Conservation (phyloP, 2,113 vertebrate species). For the Camelus bactrianus region DNA sequence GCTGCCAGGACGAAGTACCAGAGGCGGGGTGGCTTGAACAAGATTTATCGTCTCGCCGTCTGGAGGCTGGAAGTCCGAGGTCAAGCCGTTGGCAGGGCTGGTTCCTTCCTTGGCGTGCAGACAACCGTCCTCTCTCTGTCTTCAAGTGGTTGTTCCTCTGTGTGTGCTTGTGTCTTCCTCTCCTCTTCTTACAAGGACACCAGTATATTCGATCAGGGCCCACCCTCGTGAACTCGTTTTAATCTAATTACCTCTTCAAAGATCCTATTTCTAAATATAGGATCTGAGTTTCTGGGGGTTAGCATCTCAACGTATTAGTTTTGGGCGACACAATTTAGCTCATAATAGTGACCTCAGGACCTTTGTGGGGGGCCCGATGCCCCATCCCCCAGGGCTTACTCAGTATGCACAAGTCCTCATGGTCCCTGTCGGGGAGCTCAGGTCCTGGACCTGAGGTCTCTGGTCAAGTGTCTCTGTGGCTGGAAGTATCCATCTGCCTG, state of each 20-base stretch:
- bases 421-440: not conserved
- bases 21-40: fast-evolving
- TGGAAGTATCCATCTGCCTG: not conserved
- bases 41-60: not conserved
- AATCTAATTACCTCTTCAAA: not conserved
- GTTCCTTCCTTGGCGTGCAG: not conserved
- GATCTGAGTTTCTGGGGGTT: not conserved
- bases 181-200: not conserved
- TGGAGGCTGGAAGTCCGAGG: not conserved
- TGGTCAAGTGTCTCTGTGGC: not conserved
- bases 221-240: not conserved
- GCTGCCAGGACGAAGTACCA: not conserved
- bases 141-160: not conserved
- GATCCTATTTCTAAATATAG: not conserved
- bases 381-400: not conserved
- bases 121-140: fast-evolving
- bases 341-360: not conserved
- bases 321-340: not conserved
- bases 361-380: fast-evolving
- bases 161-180: not conserved
- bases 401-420: too few relatives aligned
- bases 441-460: not conserved
- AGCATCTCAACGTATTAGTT: not conserved
- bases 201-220: too few relatives aligned
- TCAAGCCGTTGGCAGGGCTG: too few relatives aligned